These are phyloP conservation scores for Urosaurus nigricauda DNA, from an alignment of 2,797 vertebrate species.

Conservation along the genomic window DNA sequence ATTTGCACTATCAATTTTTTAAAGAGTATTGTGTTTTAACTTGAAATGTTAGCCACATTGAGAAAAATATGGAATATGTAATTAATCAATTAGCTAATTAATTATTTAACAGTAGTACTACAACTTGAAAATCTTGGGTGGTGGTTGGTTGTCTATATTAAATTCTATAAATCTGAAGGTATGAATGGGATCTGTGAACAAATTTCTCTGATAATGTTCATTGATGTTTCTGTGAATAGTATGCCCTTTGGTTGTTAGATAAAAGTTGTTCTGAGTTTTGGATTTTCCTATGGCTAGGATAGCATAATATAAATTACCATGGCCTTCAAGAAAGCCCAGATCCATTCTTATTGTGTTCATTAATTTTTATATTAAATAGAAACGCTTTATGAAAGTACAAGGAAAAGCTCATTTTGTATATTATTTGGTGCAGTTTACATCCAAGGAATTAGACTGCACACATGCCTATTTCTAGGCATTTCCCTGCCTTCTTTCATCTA, in stretches of 20 bases:
- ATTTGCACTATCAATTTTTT: too few relatives aligned
- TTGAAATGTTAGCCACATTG: too few relatives aligned
- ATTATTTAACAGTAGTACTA: not conserved
- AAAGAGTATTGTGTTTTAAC: too few relatives aligned
- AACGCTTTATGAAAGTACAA: not conserved
- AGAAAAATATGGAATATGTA: too few relatives aligned
- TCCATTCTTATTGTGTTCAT: not conserved
- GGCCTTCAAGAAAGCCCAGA: not conserved
- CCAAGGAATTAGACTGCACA: not conserved
- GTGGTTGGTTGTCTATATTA: not conserved
- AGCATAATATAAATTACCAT: not conserved
- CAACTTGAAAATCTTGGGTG: not conserved
- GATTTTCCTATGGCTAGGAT: not conserved
- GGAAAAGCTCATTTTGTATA: not conserved
- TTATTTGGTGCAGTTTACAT: not conserved
- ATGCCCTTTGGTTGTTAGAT: too few relatives aligned
- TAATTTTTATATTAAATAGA: not conserved
- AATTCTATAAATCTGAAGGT: not conserved
- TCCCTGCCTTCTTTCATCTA: not conserved
- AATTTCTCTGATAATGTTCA: not conserved
- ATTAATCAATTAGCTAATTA: too few relatives aligned
- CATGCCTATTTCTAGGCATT: not conserved
- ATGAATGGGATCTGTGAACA: too few relatives aligned
- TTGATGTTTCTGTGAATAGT: not conserved
- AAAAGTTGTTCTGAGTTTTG: not conserved